Evolutionary conservation across 2,797 vertebrate species (phyloP).

Genomic region (Balearica regulorum): DNA sequence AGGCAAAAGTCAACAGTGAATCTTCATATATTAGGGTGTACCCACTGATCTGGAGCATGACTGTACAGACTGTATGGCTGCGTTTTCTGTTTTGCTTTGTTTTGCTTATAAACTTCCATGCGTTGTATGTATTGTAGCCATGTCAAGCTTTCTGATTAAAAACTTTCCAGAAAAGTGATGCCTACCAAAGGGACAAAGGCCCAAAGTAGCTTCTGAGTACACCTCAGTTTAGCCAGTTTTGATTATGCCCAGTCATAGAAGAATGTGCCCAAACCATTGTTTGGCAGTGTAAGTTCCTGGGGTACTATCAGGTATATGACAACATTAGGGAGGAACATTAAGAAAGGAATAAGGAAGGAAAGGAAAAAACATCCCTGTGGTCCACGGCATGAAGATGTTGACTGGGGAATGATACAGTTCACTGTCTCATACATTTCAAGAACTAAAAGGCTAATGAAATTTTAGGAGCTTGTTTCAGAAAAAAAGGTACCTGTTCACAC

Average conservation of each 20-base stretch:
- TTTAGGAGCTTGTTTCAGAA: neutral
- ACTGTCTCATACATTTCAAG: neutral
- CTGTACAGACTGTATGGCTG: neutral
- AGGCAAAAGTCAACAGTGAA: neutral
- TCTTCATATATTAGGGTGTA: neutral
- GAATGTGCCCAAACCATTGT: neutral
- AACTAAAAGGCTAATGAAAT: neutral
- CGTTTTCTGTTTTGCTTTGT: neutral
- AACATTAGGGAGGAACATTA: neutral
- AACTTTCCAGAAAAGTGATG: neutral
- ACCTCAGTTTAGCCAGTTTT: neutral
- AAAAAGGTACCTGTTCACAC: neutral
- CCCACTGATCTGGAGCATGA: neutral
- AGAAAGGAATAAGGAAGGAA: neutral
- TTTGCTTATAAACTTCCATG: neutral
- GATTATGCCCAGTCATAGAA: neutral
- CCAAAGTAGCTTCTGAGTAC: neutral
- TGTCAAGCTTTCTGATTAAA: neutral
- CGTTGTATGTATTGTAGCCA: neutral
- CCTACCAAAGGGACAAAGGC: neutral
- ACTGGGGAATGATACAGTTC: neutral
- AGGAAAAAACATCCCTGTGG: neutral
- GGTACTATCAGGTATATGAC: neutral
- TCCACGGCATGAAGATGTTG: neutral
- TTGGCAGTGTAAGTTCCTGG: neutral